Base-by-base conservation (phyloP, 2,888 invertebrate genomes). In the Luperina testacea region DNA sequence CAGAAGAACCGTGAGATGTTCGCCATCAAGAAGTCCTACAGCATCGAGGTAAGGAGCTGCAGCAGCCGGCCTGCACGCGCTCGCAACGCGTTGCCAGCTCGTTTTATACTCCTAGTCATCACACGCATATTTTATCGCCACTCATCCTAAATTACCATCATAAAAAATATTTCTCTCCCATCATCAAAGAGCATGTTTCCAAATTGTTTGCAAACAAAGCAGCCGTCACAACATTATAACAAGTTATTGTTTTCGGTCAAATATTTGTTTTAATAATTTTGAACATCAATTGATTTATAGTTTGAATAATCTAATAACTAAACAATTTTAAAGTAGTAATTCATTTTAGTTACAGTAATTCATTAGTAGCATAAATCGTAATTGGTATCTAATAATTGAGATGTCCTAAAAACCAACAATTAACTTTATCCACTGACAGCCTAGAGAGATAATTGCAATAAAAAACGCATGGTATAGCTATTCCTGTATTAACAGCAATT, bases 21-120 rank as follows among this genome's bases (percentile, higher is more conserved):
- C 97, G 99, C 99, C 95, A 99, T 99, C 97, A 99, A 99, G 97
- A 99, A 99, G 96, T 99, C 99, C 89, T 99, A 99, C 98, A 99
- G 99, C 97, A 99, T 99, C 96, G 99, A 99, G 98, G 99, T 99
- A 97, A 98, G 98, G 97, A 93, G 88, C 88, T 89, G 87, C 88
- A 73, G 86, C 89, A 87, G 87, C 80, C 48, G 63, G 78, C 81
- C 80, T 72, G 79, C 81, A 80, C 79, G 78, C 81, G 72, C 81
- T 88, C 76, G 87, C 78, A 84, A 85, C 82, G 86, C 82, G 84
- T 81, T 85, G 84, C 86, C 90, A 87, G 86, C 86, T 89, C 88
- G 80, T 88, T 90, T 87, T 78, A 75, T 88, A 81, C 82, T 83
- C 72, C 69, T 68, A 61, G 32, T 70, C 77, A 81, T 64, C 71